Base-by-base conservation (phyloP, 2,888 invertebrate genomes). In the Oxyscelio sp. region DNA sequence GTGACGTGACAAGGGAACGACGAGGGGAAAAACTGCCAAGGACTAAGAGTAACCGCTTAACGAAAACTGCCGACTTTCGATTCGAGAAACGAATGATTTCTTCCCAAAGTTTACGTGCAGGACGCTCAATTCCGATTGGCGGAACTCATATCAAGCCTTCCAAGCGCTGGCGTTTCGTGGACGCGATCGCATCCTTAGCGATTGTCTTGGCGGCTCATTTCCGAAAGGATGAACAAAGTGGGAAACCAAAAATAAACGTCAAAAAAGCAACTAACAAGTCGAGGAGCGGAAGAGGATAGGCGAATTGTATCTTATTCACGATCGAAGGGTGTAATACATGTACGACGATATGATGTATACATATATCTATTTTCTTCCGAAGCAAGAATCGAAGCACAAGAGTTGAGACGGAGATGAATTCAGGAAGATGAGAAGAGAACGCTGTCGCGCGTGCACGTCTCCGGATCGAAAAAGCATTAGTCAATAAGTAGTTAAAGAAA, bases 291-390 rank as follows among this genome's bases (percentile, higher is more conserved):
- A n/a, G 21, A 13, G 17, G 40, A 40, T 2, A 15, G 15, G n/a
- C n/a, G 40, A 15, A 15, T 40, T 40, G n/a, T 2, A 40, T 40
- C 15, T 40, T 40, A 15, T 58, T 21, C 13, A 17, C 13, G 21
- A 38, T 19, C 17, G 38, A 58, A 19, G 21, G 15, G 15, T 40
- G 15, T 40, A 40, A 15, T 40, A 40, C 15, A 66, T 71, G 66
- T 65, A 78, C 73, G 17, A n/a, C 22, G 34, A 74, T 59, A 66
- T 71, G 74, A 78, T 71, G 79, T 84, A 74, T 48, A n/a, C 48
- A 82, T 79, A 88, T 82, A 75, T 71, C 80, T 90, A 89, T 90
- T 91, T 91, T 92, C 90, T 91, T 92, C 92, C 91, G 84, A 87
- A 45, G 17, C 6, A 24, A 84, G 73, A 89, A 88, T 79, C 80